Evolutionary conservation across 2,888 invertebrate genomes (phyloP).

Genomic region (Laspeyria flexula): DNA sequence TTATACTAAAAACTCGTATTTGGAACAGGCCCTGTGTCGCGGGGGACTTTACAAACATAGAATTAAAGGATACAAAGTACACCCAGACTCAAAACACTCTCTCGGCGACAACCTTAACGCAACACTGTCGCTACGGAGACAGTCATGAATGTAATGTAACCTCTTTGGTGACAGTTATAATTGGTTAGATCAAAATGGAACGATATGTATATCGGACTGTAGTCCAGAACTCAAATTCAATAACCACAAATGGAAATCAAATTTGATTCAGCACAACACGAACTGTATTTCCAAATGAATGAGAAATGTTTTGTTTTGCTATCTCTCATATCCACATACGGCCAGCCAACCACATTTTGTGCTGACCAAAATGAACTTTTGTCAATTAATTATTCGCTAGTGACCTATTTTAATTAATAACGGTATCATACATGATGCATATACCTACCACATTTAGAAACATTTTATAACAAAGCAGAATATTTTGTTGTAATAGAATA

Average conservation of each 20-base stretch:
- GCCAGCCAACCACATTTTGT: constrained; percentile 16
- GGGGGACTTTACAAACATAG: too few relatives aligned
- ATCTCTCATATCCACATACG: background rate
- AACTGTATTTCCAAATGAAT: background rate
- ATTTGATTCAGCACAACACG: background rate
- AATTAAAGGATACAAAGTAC: too few relatives aligned
- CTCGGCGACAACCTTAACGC: too few relatives aligned
- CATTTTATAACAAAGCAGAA: constrained; percentile 28
- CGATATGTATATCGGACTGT: background rate
- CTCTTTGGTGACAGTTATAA: too few relatives aligned
- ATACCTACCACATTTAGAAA: constrained; percentile 30
- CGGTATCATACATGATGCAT: constrained; percentile 19
- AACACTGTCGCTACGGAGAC: too few relatives aligned
- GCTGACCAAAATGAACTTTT: constrained; percentile 34
- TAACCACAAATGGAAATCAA: background rate
- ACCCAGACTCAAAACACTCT: too few relatives aligned
- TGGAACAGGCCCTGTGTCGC: too few relatives aligned
- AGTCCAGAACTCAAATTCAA: background rate
- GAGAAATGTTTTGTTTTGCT: constrained; percentile 1
- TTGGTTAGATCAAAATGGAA: background rate
- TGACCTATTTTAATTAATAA: constrained; percentile 35
- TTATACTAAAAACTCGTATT: too few relatives aligned
- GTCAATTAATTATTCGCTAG: constrained; percentile 33
- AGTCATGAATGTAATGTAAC: too few relatives aligned
- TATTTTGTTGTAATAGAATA: constrained; percentile 29